Evolutionary conservation across 2,113 vertebrate species (phyloP), one percentile per base, ranked within the genome.

Genomic region (Stegostoma tigrinum): DNA sequence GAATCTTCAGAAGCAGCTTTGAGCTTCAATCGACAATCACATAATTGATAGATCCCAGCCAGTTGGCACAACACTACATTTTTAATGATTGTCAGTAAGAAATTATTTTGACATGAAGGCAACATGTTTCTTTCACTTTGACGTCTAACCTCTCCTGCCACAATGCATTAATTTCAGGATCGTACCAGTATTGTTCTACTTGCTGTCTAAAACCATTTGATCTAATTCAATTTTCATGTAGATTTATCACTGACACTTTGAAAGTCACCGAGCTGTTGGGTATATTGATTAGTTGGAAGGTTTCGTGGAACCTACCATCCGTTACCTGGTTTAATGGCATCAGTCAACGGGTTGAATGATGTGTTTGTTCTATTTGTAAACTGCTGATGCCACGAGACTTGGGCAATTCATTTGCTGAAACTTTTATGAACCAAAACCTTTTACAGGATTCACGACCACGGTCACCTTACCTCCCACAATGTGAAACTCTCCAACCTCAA

Each of bases 121-220:
- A 96, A 96, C 94, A 96, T 96, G 96, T 96, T 72, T 55, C 38
- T 83, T 61, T 75, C 96, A 10, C 96, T 96, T 96, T 96, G 96
- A 97, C 97, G 96, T 97, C 38, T 52, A 75, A 95, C 97, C 97
- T 96, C 97, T 97, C 97, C 96, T 96, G 97, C 97, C 97, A 97
- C 96, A 96, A 96, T 96, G 97, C 96, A 97, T 98, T 97, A 97
- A 97, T 97, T 98, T 98, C 97, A 98, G 97, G 97, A 96, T 96
- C 34, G 61, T 96, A 96, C 96, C 96, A 96, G 97, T 97, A 97
- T 96, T 96, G 96, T 96, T 97, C 96, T 97, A 97, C 97, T 97
- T 97, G 97, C 97, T 97, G 97, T 97, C 97, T 96, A 96, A 97
- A 97, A 97, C 97, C 97, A 98, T 98, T 97, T 97, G 97, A 97